Evolutionary conservation across 2,797 vertebrate genomes (phyloP).

Genomic region (Fringilla coelebs): DNA sequence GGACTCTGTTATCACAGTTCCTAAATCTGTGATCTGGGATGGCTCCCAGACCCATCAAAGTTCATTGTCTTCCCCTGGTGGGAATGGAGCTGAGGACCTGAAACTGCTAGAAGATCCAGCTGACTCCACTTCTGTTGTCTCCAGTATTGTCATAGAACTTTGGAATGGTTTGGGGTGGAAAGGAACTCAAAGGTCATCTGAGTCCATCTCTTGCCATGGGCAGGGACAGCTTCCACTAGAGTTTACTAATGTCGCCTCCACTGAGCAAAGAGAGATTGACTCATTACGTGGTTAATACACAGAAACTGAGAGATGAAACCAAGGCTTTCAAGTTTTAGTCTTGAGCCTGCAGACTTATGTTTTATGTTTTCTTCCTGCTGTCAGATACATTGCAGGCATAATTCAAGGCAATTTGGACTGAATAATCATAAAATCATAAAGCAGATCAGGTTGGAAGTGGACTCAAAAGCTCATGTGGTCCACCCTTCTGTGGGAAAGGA

Average conservation of each 20-base stretch:
- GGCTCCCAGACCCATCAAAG: not conserved
- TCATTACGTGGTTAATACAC: rapidly evolving
- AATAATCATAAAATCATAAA: not conserved
- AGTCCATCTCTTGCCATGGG: not conserved
- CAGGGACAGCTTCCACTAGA: not conserved
- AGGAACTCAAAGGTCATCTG: not conserved
- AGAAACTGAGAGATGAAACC: rapidly evolving
- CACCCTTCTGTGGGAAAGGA: not conserved
- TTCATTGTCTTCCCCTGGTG: not conserved
- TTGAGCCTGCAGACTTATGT: not conserved
- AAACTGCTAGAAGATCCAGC: not conserved
- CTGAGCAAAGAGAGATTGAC: not conserved
- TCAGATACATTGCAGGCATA: not conserved
- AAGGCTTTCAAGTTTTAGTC: not conserved
- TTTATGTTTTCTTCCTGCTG: not conserved
- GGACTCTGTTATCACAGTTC: not conserved
- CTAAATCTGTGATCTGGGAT: not conserved
- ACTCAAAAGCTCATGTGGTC: not conserved
- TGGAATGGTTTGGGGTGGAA: not conserved
- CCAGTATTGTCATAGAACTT: rapidly evolving
- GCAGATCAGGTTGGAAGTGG: not conserved
- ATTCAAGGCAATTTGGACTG: not conserved
- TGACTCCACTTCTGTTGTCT: not conserved
- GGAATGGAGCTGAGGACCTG: not conserved
- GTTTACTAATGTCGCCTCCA: not conserved